Percentiles rank a stretch among this genome's conserved stretches.
Conservation (phyloP, 2,113 vertebrate species). For the Verasper variegatus region DNA sequence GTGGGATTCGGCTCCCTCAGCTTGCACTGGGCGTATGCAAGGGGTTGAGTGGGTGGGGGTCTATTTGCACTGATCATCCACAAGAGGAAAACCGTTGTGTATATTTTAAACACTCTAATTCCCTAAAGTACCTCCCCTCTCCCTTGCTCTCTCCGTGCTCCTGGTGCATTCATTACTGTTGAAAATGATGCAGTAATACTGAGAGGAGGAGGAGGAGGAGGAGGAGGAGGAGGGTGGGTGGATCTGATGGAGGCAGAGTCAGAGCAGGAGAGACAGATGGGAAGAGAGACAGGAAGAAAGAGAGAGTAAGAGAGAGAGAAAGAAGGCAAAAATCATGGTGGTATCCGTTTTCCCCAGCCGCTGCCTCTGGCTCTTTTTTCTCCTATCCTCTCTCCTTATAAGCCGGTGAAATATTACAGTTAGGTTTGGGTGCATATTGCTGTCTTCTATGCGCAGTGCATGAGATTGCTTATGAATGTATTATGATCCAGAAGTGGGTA, state of each 20-base stretch:
- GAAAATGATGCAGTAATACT: slow-evolving; percentile 71
- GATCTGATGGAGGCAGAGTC: slow-evolving; percentile 7
- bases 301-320: slow-evolving; percentile 32
- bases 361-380: slow-evolving; percentile 67
- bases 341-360: slow-evolving; percentile 71
- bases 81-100: slow-evolving; percentile 69
- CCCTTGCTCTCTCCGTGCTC: slow-evolving; percentile 54
- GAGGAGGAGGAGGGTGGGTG: slow-evolving; percentile 16
- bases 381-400: slow-evolving; percentile 62
- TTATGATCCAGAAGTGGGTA: slow-evolving; percentile 63
- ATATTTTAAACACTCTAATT: slow-evolving; percentile 75
- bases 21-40: slow-evolving; percentile 13
- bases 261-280: slow-evolving; percentile 40
- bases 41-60: background rate
- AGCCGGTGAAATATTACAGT: slow-evolving; percentile 72
- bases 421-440: slow-evolving; percentile 69
- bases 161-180: slow-evolving; percentile 74
- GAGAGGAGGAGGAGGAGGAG: slow-evolving; percentile 14
- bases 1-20: slow-evolving; percentile 27
- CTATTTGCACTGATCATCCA: slow-evolving; percentile 68
- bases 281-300: slow-evolving; percentile 40
- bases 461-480: slow-evolving; percentile 71
- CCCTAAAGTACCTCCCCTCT: slow-evolving; percentile 64
- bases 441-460: slow-evolving; percentile 63
- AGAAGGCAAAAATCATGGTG: slow-evolving; percentile 52